Percentiles rank a stretch among this genome's conserved stretches.
These are phyloP conservation scores for Hirtodrosophila cameraria DNA, from an alignment of 2,888 invertebrate genomes.

Conservation along the genomic window DNA sequence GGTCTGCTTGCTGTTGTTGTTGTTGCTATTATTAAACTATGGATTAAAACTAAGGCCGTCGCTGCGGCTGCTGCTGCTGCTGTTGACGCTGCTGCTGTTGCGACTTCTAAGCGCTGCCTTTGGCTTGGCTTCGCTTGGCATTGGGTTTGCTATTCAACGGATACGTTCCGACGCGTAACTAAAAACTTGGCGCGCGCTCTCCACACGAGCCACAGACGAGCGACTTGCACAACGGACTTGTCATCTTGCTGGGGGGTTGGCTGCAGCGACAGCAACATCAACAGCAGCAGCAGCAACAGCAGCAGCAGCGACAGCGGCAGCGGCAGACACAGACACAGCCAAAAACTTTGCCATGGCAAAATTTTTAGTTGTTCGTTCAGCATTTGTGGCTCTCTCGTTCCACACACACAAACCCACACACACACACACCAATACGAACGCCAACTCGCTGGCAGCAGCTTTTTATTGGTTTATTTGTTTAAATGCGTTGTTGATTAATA, in stretches of 20 bases:
- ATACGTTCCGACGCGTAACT: slow-evolving; percentile 78
- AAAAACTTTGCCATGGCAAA: slow-evolving; percentile 39
- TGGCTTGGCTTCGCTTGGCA: slow-evolving; percentile 61
- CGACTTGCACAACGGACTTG: slow-evolving; percentile 58
- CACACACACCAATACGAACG: slow-evolving; percentile 22
- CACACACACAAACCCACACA: slow-evolving; percentile 14
- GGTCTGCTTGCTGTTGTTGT: slow-evolving; percentile 36
- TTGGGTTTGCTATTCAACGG: slow-evolving; percentile 70
- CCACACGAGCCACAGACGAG: slow-evolving; percentile 74
- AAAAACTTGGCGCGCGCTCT: slow-evolving; percentile 79
- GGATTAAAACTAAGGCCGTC: slow-evolving; percentile 61
- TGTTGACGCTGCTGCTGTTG: slow-evolving; percentile 41
- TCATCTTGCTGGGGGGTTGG: slow-evolving; percentile 60
- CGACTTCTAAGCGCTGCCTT: slow-evolving; percentile 71
- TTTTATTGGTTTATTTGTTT: slow-evolving; percentile 61
- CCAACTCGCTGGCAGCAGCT: slow-evolving; percentile 37
- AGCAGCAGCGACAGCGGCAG: slow-evolving; percentile 7
- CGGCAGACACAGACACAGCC: slow-evolving; percentile 9
- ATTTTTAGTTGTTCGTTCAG: slow-evolving; percentile 46
- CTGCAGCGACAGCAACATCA: slow-evolving; percentile 45
- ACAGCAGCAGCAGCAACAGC: slow-evolving; percentile 18
- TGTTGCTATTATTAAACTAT: slow-evolving; percentile 46
- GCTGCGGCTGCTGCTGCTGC: slow-evolving; percentile 41
- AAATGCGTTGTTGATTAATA: slow-evolving; percentile 50
- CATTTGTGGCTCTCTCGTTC: slow-evolving; percentile 35